Base-by-base conservation (phyloP, 2,113 vertebrate species). In the Clupea harengus region DNA sequence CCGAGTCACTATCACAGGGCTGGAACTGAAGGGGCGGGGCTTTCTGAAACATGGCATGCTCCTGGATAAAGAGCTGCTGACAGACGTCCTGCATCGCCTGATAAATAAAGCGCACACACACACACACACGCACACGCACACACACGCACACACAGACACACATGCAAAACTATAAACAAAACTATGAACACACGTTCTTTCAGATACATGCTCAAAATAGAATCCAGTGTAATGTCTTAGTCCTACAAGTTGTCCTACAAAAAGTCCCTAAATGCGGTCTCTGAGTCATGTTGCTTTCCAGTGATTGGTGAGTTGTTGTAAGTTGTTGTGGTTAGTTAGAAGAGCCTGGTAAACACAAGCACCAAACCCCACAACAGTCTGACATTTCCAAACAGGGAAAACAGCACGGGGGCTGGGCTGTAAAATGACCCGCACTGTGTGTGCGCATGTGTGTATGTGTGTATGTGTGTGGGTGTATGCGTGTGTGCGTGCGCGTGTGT, bases 11-110 rank as follows among this genome's bases (percentile, higher is more conserved):
- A 89, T 98, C 97, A 44, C 95, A 94, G 0, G 97, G 97, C 86
- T 98, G 97, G 92, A 96, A 99, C 89, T 95, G 92, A 94, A 99
- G 98, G 3, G 95, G 94, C 7, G 95, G 92, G 0, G 96, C 95
- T 90, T 94, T 96, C 91, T 96, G 97, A 89, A 99, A 97, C 32
- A 95, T 90, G 0, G 94, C 83, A 91, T 98, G 98, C 90, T 97
- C 98, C 93, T 98, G 96, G 6, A 98, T 44, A 83, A 99, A 99
- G 86, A 97, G 93, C 92, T 98, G 96, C 32, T 98, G 97, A 86
- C 97, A 97, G 91, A 96, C 96, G 88, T 99, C 97, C 88, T 96
- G 94, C 86, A 96, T 94, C 82, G 98, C 95, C 98, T 99, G 89
- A 20, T 45, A 6, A 17, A 8, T 4, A 54, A 1, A 11, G 17